Base-by-base conservation (phyloP, 2,113 vertebrate genomes). In the Aleadryas rufinucha region DNA sequence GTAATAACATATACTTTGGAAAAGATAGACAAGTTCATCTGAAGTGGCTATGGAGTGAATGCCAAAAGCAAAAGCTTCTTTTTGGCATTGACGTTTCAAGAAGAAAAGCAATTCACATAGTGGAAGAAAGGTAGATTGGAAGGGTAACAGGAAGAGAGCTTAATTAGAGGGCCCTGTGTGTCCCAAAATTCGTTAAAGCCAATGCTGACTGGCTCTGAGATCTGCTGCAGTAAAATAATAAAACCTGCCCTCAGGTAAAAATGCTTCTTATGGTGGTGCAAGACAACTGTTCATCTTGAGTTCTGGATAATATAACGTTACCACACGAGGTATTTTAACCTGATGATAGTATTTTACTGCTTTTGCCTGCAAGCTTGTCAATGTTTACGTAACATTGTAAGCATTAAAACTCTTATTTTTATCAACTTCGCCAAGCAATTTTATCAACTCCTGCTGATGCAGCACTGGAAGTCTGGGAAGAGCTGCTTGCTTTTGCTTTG, bases 341-440 rank as follows among this genome's bases (percentile, higher is more conserved):
- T 77, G 23, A 52, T 88, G 60, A 31, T 88, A 81, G 24, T 74
- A 78, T 78, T 89, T 86, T 75, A 79, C 47, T 83, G 41, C 45
- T 91, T 91, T 77, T 94, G 33, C 47, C 52, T 4, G 2, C 71
- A 84, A 75, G 53, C 60, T 78, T 21, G 14, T 86, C 64, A 68
- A 42, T 68, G 77, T 94, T 92, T 90, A 68, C 89, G 33, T 94
- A 86, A 64, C 79, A 81, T 85, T 80, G 23, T 59, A 86, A 89
- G 90, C 37, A 45, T 90, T 90, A 84, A 84, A 95, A 84, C n/a
- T 88, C 76, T 84, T 84, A 12, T 89, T 95, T 90, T 95, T 87
- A 87, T 85, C 90, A 96, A 69, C 80, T 90, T 82, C 6, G 2
- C 47, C 56, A 63, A 69, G 59, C 16, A 63, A 35, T 84, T 90